Conservation (phyloP, 2,888 invertebrate genomes). For the Leptothorax acervorum region DNA sequence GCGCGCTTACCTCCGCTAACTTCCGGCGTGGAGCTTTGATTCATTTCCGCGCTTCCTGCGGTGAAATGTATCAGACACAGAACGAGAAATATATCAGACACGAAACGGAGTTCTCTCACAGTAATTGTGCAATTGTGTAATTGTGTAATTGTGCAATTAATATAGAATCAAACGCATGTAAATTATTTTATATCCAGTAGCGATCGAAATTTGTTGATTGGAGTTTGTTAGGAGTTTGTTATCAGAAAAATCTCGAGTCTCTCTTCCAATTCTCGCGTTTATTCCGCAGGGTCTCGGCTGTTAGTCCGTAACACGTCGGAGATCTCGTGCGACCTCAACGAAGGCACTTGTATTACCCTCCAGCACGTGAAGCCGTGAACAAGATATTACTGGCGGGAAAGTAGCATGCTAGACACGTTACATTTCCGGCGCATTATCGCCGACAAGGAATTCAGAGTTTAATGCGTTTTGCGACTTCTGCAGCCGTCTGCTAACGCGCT, state of each 20-base stretch:
- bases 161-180: neutral
- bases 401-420: slow-evolving; percentile 54
- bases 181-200: neutral
- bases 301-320: slow-evolving; percentile 20
- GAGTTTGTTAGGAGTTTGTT: neutral
- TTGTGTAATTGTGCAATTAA: slow-evolving; percentile 17
- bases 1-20: slow-evolving; percentile 41
- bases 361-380: slow-evolving; percentile 48
- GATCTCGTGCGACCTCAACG: slow-evolving; percentile 27
- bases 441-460: slow-evolving; percentile 51
- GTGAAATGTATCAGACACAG: neutral
- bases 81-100: neutral
- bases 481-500: slow-evolving; percentile 41
- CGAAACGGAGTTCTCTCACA: neutral
- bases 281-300: neutral
- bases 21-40: slow-evolving; percentile 36
- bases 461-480: slow-evolving; percentile 53
- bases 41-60: slow-evolving; percentile 21
- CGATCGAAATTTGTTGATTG: neutral
- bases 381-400: slow-evolving; percentile 47
- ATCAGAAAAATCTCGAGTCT: neutral
- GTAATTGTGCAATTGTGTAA: slow-evolving; percentile 24
- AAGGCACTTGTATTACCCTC: slow-evolving; percentile 43
- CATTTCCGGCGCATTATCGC: slow-evolving; percentile 57
- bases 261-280: neutral